Percentiles rank a stretch among this genome's conserved stretches.
Conservation (phyloP, 2,797 vertebrate genomes). For the Hippocampus kuda region DNA sequence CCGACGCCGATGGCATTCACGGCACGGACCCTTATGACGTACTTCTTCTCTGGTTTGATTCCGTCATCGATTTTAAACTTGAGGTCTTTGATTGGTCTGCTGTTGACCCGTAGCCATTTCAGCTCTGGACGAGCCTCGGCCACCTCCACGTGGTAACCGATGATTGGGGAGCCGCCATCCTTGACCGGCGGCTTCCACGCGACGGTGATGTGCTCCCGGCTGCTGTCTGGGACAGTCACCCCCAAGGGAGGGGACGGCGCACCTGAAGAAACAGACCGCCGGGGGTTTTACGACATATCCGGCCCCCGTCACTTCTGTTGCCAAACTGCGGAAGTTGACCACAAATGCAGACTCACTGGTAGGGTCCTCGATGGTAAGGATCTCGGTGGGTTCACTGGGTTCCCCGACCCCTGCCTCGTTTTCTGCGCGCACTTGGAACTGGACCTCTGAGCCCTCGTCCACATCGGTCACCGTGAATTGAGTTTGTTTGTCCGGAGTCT, state of each 20-base stretch:
- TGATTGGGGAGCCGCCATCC: slow-evolving; percentile 86
- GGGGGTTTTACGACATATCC: background rate
- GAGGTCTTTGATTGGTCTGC: slow-evolving; percentile 87
- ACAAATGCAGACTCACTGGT: slow-evolving; percentile 68
- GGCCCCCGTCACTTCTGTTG: background rate
- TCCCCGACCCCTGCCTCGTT: slow-evolving; percentile 96
- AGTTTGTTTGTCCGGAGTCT: slow-evolving; percentile 84
- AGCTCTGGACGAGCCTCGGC: slow-evolving; percentile 89
- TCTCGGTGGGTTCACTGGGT: slow-evolving; percentile 90
- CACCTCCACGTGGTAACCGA: slow-evolving; percentile 93
- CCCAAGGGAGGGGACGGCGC: slow-evolving; percentile 87
- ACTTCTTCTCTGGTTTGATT: slow-evolving; percentile 93
- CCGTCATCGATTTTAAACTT: slow-evolving; percentile 88
- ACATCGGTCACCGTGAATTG: slow-evolving; percentile 91
- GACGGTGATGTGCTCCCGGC: slow-evolving; percentile 87
- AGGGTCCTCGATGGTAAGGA: slow-evolving; percentile 84
- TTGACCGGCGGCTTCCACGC: slow-evolving; percentile 90
- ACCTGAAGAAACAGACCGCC: slow-evolving; percentile 52
- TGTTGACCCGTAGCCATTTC: slow-evolving; percentile 95
- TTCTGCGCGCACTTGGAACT: slow-evolving; percentile 97
- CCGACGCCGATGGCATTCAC: slow-evolving; percentile 90
- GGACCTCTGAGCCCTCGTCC: slow-evolving; percentile 93
- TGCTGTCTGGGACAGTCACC: slow-evolving; percentile 80
- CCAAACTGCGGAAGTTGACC: background rate
- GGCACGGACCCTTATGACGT: slow-evolving; percentile 89